phyloP scores from a whole-genome alignment of 2,113 vertebrate species.

The Odobenus rosmarus region DNA sequence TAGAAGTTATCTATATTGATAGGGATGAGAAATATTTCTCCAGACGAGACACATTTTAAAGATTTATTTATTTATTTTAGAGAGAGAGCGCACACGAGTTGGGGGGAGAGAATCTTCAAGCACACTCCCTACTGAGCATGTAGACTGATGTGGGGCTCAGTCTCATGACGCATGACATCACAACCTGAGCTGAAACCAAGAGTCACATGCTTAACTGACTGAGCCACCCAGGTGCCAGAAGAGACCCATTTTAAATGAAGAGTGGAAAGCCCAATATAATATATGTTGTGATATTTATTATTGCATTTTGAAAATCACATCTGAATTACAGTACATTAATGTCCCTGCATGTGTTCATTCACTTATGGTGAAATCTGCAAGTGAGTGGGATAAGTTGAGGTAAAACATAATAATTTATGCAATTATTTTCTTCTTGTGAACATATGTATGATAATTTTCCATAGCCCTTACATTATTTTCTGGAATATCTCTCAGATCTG shows the following conservation, averaged over 20 bases:
- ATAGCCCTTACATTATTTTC: neutral
- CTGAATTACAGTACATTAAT: neutral
- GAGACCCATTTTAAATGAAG: slow-evolving; percentile 15
- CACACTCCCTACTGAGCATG: neutral
- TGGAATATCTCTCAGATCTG: neutral
- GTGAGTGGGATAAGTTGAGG: neutral
- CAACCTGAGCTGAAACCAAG: neutral
- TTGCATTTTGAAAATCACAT: slow-evolving; percentile 29
- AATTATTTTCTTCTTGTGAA: slow-evolving; percentile 23
- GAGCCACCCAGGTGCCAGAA: neutral
- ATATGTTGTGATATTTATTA: slow-evolving; percentile 20
- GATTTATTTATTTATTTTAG: neutral
- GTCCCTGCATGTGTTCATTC: neutral
- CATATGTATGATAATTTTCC: neutral
- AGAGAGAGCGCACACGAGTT: neutral
- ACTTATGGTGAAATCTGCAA: neutral
- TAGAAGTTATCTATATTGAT: neutral
- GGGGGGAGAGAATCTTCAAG: neutral
- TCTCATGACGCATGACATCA: neutral
- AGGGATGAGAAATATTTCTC: slow-evolving; percentile 35
- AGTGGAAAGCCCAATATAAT: neutral
- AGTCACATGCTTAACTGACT: neutral
- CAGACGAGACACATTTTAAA: slow-evolving; percentile 4
- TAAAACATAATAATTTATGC: neutral
- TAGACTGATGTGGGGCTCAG: neutral